Evolutionary conservation across 2,113 vertebrate genomes (phyloP), one percentile per base, ranked within the genome.

Genomic region (Coptodon rendalli): DNA sequence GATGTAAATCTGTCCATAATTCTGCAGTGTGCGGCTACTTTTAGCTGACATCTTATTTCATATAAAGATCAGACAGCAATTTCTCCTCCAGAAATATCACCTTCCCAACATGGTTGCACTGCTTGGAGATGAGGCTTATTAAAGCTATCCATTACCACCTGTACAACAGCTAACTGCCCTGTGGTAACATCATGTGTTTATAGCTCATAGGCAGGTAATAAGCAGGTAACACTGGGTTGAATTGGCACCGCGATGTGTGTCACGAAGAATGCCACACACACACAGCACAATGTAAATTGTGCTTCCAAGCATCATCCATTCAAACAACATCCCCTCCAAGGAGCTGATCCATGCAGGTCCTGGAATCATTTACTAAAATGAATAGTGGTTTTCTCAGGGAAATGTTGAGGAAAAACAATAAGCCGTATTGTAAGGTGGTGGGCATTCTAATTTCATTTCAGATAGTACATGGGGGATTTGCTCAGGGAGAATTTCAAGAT

Each of bases 1-100:
- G 81, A 92, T 93, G 85, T 91, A 93, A 91, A 93, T 94, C 82
- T 89, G 80, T 87, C 86, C 38, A 89, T 91, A 92, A 92, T 93
- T 93, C 90, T 93, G 91, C 89, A 86, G 85, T 9, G 79, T 54
- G 85, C 59, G 81, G 84, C 87, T 82, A 73, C 11, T 90, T 92
- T 76, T 86, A 57, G 71, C 83, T 48, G 54, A 38, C 40, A 9
- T 83, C 86, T 90, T 90, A 81, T 87, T 91, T 93, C 82, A 92
- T 89, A 90, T 63, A 87, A 59, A 87, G 76, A 92, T 63, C 87
- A 89, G 82, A 87, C 54, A 78, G 85, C 86, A 16, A 63, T 87
- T 89, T 79, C 83, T 89, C 85, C 78, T 86, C 50, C 45, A 34
- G 38, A 86, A 88, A 86, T 52, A 89, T 85, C 53, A 19, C 50